Base-by-base conservation (phyloP, 1,140 invertebrate genomes). In the Drosophila lini region DNA sequence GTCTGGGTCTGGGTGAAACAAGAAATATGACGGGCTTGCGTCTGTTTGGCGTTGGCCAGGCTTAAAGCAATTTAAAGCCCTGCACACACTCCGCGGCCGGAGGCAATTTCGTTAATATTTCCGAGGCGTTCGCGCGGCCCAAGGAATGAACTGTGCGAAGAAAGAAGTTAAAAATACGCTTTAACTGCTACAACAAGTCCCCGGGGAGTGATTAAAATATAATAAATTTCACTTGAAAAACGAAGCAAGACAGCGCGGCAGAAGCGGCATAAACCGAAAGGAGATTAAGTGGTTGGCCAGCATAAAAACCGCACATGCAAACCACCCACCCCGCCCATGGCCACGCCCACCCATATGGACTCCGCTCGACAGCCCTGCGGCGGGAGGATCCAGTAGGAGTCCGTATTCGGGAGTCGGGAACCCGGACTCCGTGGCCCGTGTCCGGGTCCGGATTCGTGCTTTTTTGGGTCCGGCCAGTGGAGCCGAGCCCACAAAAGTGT, bases 131-230 rank as follows among this genome's bases (percentile, higher is more conserved):
- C 41, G 31, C 59, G 38, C 36, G 22, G 11, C 28, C 44, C 55
- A 28, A 36, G 50, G 32, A 53, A 31, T 57, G 34, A 57, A 62
- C 52, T 58, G 53, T 16, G 42, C 52, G 59, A 40, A 16, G 32
- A 65, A 65, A 58, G 36, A 70, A 61, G 50, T 69, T 53, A 78
- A 83, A 89, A 89, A 78, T 81, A 78, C 65, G 74, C 68, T 89
- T 88, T 88, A 89, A 81, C 65, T 74, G 84, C 79, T 65, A 73
- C 84, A 88, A 88, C 74, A 89, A 83, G 80, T 77, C 84, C 80
- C 74, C 70, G 85, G 84, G 84, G 84, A 89, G 84, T 89, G 84
- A 89, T 89, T 89, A 89, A 89, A 89, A 89, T 89, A 89, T 81
- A 89, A 89, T 89, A 89, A 89, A 89, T 89, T 89, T 89, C 76